A percentile compares a stretch with the other conserved stretches of the same genome.
Conservation (phyloP, 2,888 invertebrate species). For the Acrocyrtus sp. region DNA sequence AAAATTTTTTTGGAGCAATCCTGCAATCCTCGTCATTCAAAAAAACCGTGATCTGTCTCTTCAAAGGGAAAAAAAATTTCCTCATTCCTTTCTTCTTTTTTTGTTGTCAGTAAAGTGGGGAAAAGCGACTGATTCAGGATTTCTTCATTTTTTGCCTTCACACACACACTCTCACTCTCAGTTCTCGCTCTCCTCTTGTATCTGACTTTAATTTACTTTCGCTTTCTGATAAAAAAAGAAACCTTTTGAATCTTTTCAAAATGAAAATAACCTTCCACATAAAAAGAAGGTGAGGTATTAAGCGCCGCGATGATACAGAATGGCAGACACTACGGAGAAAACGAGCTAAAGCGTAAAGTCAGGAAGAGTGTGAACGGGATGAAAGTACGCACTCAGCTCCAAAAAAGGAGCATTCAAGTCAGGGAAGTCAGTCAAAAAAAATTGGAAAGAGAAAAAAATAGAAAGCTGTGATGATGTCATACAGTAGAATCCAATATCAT, state of each 20-base stretch:
- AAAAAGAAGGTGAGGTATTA: neutral
- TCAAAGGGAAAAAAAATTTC: neutral
- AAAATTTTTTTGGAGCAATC: no score
- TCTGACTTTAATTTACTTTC: constrained; percentile 33
- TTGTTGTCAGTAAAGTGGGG: neutral
- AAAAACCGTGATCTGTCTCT: neutral
- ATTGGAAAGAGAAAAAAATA: no score
- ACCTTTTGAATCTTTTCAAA: neutral
- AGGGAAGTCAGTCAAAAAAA: no score
- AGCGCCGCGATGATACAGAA: neutral
- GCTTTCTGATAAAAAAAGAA: constrained; percentile 2
- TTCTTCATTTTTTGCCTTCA: neutral
- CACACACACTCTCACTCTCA: no score
- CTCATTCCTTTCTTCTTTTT: neutral
- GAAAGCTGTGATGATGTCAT: no score
- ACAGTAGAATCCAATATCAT: no score
- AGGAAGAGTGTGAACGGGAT: neutral
- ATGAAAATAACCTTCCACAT: constrained; percentile 3
- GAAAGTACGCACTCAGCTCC: neutral
- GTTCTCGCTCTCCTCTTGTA: no score
- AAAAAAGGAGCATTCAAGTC: neutral
- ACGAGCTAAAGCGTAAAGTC: neutral
- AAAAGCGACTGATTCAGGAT: neutral
- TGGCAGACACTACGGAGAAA: neutral
- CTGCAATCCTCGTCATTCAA: constrained; percentile 2